Evolutionary conservation across 2,888 invertebrate genomes (phyloP), one percentile per base, ranked within the genome.

Genomic region (Tetragonisca angustula): DNA sequence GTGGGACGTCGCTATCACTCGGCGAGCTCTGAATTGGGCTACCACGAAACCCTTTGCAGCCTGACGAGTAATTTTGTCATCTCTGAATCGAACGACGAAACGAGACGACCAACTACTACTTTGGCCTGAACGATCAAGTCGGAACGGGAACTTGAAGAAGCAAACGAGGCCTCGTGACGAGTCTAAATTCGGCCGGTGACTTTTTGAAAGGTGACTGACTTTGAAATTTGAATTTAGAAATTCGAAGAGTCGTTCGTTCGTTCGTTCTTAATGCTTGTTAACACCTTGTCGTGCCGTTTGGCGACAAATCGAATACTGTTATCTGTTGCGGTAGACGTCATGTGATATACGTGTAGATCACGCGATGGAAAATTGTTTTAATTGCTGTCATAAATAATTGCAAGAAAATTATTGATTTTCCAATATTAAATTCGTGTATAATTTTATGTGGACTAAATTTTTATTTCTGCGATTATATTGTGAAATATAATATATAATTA

Each of bases 1-100:
- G 82, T 76, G 43, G 76, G 76, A 70, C n/a, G 82, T 17, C 17
- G 21, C 19, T 59, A 64, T 56, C 56, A 43, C 50, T 24, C 11
- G 1, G 59, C 68, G 15, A 49, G 27, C 6, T 49, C 11, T 2
- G 24, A 49, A 52, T 52, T 52, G 21, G 13, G 36, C 72, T 36
- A 52, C 27, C 2, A 15, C 36, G 36, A 36, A 36, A 9, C 61
- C 36, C 19, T 75, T 64, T 65, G 24, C 64, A 36, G 36, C 43
- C 21, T 15, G n/a, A 69, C 15, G 21, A 50, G 32, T 56, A 67
- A 83, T 81, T 52, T 62, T 50, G 24, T 61, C 43, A 50, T 68
- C 71, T 49, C 56, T 74, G 13, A n/a, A 54, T 67, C 64, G 50
- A 79, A 69, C 11, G 2, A 64, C 21, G 6, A 17, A 72, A 71